Base-by-base conservation (phyloP, 2,888 invertebrate genomes). In the Scaptodrosophila latifasciaeformis region DNA sequence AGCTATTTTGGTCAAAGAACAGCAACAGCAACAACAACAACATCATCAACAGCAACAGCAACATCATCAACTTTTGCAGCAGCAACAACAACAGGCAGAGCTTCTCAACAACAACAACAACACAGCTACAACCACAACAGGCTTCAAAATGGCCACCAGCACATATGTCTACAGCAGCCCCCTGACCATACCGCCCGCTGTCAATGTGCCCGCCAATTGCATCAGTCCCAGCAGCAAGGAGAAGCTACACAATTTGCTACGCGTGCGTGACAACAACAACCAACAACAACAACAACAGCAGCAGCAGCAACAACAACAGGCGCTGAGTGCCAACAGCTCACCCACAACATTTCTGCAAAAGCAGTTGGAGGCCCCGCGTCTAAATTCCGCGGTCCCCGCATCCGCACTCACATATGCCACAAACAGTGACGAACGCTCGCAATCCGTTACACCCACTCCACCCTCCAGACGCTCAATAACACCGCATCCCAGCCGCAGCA, bases 91-190 rank as follows among this genome's bases (percentile, higher is more conserved):
- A 15, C 64, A 67, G 2, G 54, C 24, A 24, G 24, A 24, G 24
- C 24, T 24, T 5, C 37, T 17, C 54, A 60, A 18, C 54, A 53
- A 18, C 68, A 61, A 0, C 56, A 43, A 6, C 62, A 58, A 15
- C 68, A 67, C 62, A 31, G 52, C 59, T 50, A 44, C 65, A 49
- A 47, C 55, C 39, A 50, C 51, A 21, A n/a, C 52, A 2, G 56
- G 59, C 15, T 64, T 66, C 50, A 79, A 70, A 56, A 82, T 82
- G 81, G 81, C 81, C 27, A 72, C 76, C 40, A 83, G 77, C 54
- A 82, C 85, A 10, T 85, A 85, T 66, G 83, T 84, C 21, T 86
- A 86, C 61, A 82, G 83, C 54, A 86, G 79, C 64, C 82, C 85
- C 7, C 64, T 85, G 49, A 84, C 85, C 43, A 83, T 85, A 63